Evolutionary conservation across 2,888 invertebrate species (phyloP), one percentile per base, ranked within the genome.

Genomic region (Romanomermis culicivorax): DNA sequence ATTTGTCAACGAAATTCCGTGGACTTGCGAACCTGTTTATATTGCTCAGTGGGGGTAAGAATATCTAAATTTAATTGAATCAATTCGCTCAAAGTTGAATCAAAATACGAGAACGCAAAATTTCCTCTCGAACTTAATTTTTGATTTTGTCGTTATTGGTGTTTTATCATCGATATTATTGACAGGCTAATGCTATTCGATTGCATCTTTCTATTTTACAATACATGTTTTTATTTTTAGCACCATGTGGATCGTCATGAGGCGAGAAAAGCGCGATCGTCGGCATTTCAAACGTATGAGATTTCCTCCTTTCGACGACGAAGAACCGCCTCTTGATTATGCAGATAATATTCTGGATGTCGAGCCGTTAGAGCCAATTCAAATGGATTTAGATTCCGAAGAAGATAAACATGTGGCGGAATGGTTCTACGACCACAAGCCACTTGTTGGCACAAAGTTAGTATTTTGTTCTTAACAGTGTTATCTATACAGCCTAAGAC

Each of bases 231-330:
- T n/a, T 36, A 36, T 1, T 51, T 57, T 11, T 60, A 82, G 82
- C 47, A 89, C 95, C 1, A 97, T 99, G 95, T 99, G 97, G 97
- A 95, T 99, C 63, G 97, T 97, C 93, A 95, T 99, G 95, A 77
- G 97, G 62, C 78, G 97, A 63, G 95, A 99, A 69, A 97, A 99
- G 71, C 77, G 97, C 60, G 97, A 97, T 75, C 82, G 97, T 69
- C 79, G 95, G 29, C 97, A 97, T 71, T 97, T 97, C 70, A 97
- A 97, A 72, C 77, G 97, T 63, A 99, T 99, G 97, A 77, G 97
- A 62, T 99, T 99, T 70, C 97, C 97, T 17, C 97, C 97, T 0
- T 99, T 99, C 70, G 97, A 99, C 70, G 97, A 99, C 71, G 97
- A 99, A 72, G 97, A 99, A 75, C 97, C 97, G 50, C 97, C 97